phyloP scores from a whole-genome alignment of 2,888 invertebrate genomes.

The Leptodirus hochenwartii region DNA sequence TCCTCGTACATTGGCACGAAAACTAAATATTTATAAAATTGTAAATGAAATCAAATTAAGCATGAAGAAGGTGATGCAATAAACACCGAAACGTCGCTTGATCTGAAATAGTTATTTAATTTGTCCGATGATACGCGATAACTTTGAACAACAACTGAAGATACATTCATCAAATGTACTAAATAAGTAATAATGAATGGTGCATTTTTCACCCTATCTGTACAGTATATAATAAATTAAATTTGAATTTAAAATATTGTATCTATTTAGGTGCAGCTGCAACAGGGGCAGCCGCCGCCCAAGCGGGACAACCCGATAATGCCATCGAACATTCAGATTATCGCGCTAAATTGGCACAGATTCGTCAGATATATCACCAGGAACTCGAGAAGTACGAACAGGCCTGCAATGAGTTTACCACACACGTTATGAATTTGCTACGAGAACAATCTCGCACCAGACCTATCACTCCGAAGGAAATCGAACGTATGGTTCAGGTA shows the following conservation, averaged over 20 bases:
- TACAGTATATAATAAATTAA: no score
- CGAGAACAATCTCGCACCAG: constrained; percentile 93
- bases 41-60: no score
- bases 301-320: constrained; percentile 70
- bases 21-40: no score
- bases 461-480: constrained; percentile 97
- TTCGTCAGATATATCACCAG: constrained; percentile 96
- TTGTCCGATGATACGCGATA: no score
- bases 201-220: no score
- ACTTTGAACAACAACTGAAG: no score
- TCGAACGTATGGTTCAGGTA: constrained; percentile 98
- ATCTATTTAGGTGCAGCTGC: constrained; percentile 57
- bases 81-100: no score
- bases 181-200: no score
- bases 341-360: constrained; percentile 95
- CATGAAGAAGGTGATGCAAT: no score
- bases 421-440: constrained; percentile 97
- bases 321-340: constrained; percentile 99
- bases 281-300: constrained; percentile 66
- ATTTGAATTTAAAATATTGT: constrained; percentile 1
- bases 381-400: constrained; percentile 99
- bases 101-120: no score
- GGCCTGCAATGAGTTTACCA: constrained; percentile 99
- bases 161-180: no score
- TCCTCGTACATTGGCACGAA: no score